phyloP scores from a whole-genome alignment of 2,888 invertebrate species.

The Lasioglossum vierecki region DNA sequence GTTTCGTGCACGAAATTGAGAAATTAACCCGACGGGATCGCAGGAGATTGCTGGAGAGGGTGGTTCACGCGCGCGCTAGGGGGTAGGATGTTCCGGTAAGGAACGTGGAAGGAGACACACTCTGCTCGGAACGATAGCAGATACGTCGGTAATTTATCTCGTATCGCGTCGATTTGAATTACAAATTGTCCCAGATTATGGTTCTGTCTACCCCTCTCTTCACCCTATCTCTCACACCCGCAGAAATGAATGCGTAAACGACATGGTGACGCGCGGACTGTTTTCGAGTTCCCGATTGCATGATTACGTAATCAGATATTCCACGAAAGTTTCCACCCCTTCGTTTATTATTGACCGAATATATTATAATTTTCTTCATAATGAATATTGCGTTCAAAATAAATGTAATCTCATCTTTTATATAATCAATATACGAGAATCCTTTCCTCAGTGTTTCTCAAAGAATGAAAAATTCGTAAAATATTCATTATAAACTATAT shows the following conservation, averaged over 20 bases:
- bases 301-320: neutral
- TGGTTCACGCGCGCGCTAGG: slow-evolving; percentile 44
- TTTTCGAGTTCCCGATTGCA: neutral
- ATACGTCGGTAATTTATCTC: slow-evolving; percentile 69
- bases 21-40: slow-evolving; percentile 56
- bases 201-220: slow-evolving; percentile 13
- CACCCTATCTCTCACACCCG: neutral
- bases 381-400: too few species aligned
- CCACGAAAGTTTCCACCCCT: neutral
- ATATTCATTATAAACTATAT: too few species aligned
- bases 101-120: slow-evolving; percentile 30
- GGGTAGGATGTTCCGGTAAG: slow-evolving; percentile 39
- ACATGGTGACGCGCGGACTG: neutral
- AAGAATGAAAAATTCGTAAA: too few species aligned
- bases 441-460: too few species aligned
- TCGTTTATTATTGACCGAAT: neutral
- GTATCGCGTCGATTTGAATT: slow-evolving; percentile 71
- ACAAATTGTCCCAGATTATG: slow-evolving; percentile 71
- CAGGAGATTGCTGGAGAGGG: slow-evolving; percentile 28
- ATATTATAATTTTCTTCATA: too few species aligned
- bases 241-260: slow-evolving; percentile 13
- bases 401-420: too few species aligned
- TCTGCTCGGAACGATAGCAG: slow-evolving; percentile 5
- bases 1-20: slow-evolving; percentile 60
- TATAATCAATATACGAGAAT: too few species aligned